A percentile compares a stretch with the other conserved stretches of the same genome.
Evolutionary conservation across 2,113 vertebrate species (phyloP).

Genomic region (Spea multiplicata): DNA sequence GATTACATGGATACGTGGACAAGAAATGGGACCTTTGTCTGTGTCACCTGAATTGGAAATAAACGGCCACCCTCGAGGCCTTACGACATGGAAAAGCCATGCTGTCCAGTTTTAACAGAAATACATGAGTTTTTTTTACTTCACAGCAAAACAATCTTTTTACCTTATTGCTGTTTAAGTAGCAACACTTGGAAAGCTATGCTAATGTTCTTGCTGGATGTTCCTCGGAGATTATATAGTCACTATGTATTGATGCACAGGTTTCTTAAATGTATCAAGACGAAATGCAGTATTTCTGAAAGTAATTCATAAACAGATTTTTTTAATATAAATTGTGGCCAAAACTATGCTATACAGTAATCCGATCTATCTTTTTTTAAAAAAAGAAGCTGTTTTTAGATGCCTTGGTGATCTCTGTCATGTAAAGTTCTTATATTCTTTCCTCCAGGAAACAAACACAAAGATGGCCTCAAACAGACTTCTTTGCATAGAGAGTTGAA

Average conservation of each 20-base stretch:
- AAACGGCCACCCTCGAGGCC: conserved; percentile 50
- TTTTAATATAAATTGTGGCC: conserved; percentile 51
- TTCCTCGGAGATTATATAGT: conserved; percentile 49
- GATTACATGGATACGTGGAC: conserved; percentile 34
- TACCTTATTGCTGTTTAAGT: conserved; percentile 52
- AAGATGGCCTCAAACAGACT: conserved; percentile 65
- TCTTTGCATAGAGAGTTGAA: conserved; percentile 69
- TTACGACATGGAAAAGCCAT: conserved; percentile 48
- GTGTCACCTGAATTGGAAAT: conserved; percentile 34
- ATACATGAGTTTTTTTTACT: conserved; percentile 38
- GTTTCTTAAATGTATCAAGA: conserved; percentile 50
- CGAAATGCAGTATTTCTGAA: conserved; percentile 55
- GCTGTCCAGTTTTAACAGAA: conserved; percentile 49
- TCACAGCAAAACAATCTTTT: conserved; percentile 47
- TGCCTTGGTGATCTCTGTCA: conserved; percentile 54
- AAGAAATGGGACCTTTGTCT: conserved; percentile 41
- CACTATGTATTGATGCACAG: conserved; percentile 51
- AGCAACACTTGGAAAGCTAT: conserved; percentile 56
- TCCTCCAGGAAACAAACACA: conserved; percentile 69
- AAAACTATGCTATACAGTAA: conserved; percentile 45
- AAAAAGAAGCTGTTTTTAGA: conserved; percentile 47
- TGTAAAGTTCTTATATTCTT: conserved; percentile 63
- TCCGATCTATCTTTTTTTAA: conserved; percentile 45
- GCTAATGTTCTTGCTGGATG: conserved; percentile 55
- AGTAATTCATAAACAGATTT: conserved; percentile 61